These are phyloP conservation scores for Megamerina dolium DNA, from an alignment of 2,888 invertebrate species.

Conservation along the genomic window DNA sequence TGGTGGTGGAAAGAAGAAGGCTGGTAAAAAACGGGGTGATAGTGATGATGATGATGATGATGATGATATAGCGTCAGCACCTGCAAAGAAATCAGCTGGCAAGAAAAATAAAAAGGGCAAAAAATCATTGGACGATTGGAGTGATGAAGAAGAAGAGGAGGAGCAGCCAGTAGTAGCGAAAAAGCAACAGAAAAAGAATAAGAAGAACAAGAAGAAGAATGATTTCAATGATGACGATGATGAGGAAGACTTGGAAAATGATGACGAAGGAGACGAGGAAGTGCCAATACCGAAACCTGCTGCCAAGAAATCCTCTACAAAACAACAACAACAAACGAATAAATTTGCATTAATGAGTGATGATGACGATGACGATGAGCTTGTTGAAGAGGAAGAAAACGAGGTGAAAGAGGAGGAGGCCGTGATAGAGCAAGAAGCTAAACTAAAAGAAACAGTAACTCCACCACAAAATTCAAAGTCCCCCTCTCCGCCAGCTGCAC, in stretches of 20 bases:
- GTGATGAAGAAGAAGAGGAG: constrained; percentile 16
- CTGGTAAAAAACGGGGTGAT: constrained; percentile 18
- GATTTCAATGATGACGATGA: constrained; percentile 41
- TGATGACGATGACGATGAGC: constrained; percentile 34
- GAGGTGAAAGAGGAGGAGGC: constrained; percentile 11
- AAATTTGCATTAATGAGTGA: constrained; percentile 28
- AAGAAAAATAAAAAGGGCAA: constrained; percentile 34
- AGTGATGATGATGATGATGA: constrained; percentile 22
- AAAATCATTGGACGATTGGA: constrained; percentile 18
- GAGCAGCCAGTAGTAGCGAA: constrained; percentile 19
- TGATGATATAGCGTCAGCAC: constrained; percentile 10
- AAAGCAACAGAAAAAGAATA: constrained; percentile 32
- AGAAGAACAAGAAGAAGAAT: constrained; percentile 37
- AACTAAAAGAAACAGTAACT: constrained; percentile 2
- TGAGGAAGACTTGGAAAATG: constrained; percentile 21
- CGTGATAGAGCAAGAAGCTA: neutral
- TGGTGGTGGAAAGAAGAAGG: constrained; percentile 13
- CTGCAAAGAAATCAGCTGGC: constrained; percentile 20
- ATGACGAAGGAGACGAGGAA: constrained; percentile 11
- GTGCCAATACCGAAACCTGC: constrained; percentile 27
- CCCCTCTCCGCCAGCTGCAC: too few species aligned
- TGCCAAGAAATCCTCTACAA: constrained; percentile 41
- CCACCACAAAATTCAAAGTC: constrained; percentile 3
- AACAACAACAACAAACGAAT: constrained; percentile 32
- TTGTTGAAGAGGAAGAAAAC: constrained; percentile 26